Conservation (phyloP, 2,797 vertebrate genomes). For the Poeciliopsis paucimaculata region DNA sequence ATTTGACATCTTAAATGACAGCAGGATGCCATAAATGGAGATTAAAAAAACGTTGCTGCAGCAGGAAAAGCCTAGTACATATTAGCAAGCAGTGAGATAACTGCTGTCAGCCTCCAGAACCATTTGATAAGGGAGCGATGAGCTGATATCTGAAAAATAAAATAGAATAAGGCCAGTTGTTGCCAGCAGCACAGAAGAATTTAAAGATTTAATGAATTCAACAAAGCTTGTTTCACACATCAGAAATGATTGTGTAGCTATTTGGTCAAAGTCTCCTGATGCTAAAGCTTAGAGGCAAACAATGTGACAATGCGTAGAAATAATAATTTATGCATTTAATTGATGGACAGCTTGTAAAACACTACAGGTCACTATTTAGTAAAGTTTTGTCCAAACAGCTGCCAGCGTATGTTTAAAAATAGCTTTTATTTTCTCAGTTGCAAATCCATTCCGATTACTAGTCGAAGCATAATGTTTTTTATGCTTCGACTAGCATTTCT, state of each 20-base stretch:
- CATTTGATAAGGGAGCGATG: constrained; percentile 25
- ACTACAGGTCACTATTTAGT: neutral
- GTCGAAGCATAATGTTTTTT: neutral
- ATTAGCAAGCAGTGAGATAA: constrained; percentile 45
- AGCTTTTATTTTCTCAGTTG: neutral
- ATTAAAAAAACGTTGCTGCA: constrained; percentile 27
- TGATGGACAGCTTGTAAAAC: neutral
- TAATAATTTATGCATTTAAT: neutral
- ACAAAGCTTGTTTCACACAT: neutral
- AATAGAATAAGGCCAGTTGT: constrained; percentile 11
- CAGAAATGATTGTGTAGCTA: neutral
- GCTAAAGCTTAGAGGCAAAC: neutral
- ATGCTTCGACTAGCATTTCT: neutral
- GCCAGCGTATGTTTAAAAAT: neutral
- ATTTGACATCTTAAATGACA: constrained; percentile 43
- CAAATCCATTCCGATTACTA: neutral
- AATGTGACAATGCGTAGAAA: neutral
- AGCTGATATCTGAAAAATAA: neutral
- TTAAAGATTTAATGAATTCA: constrained; percentile 8
- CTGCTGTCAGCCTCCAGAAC: constrained; percentile 30
- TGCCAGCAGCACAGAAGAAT: neutral
- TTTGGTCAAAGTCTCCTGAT: neutral
- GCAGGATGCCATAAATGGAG: constrained; percentile 31
- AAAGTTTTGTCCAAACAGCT: neutral
- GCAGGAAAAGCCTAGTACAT: constrained; percentile 29